Conservation (phyloP, 2,797 vertebrate genomes). For the Artibeus jamaicensis region DNA sequence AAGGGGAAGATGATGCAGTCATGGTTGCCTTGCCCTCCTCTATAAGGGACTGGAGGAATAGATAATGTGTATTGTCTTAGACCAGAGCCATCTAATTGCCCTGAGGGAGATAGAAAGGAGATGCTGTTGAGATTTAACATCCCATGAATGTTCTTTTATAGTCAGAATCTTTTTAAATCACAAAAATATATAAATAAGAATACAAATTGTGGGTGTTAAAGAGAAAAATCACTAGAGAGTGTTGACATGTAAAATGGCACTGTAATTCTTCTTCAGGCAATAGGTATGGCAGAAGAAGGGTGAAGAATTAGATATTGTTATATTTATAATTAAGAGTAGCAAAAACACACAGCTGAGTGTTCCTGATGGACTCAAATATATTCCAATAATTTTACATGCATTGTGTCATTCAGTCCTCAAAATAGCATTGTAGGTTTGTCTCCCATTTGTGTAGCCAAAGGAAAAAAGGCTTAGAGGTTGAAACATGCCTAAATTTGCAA, state of each 20-base stretch:
- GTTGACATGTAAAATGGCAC: too few species aligned
- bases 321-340: neutral
- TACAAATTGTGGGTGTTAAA: neutral
- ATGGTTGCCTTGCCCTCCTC: neutral
- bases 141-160: neutral
- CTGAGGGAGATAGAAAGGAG: neutral
- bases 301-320: neutral
- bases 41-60: neutral
- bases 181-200: neutral
- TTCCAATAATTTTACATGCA: neutral
- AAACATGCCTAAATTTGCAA: rapidly evolving
- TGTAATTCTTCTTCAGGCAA: neutral
- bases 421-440: neutral
- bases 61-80: neutral
- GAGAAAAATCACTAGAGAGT: neutral
- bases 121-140: neutral
- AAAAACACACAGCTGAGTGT: neutral
- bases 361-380: neutral
- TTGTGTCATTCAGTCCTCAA: neutral
- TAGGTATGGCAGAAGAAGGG: neutral
- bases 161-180: neutral
- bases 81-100: neutral
- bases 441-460: neutral
- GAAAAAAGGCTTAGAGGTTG: neutral
- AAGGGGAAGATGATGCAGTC: neutral